Conservation (phyloP, 2,113 vertebrate genomes). For the Mesoclemmys tuberculata region DNA sequence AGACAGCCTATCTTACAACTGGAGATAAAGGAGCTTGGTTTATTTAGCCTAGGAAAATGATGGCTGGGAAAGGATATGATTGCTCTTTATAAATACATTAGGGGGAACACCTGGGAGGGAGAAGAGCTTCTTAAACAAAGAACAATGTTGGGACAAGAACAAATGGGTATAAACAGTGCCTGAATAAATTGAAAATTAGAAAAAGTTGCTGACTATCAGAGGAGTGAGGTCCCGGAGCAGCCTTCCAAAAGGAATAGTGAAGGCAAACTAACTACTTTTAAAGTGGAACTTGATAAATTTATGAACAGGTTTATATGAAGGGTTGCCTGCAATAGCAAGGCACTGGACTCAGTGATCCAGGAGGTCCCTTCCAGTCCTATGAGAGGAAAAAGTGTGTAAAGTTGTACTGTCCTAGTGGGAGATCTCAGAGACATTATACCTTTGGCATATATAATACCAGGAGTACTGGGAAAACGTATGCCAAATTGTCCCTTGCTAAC, state of each 20-base stretch:
- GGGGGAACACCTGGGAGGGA: neutral
- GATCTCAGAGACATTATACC: neutral
- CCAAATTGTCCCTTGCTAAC: neutral
- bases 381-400: neutral
- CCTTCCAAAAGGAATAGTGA: neutral
- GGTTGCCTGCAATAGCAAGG: neutral
- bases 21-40: neutral
- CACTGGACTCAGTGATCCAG: neutral
- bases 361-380: neutral
- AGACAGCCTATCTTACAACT: neutral
- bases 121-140: neutral
- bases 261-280: neutral
- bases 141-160: neutral
- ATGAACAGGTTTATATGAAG: neutral
- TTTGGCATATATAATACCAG: neutral
- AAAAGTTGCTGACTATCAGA: neutral
- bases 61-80: neutral
- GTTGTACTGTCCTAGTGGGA: neutral
- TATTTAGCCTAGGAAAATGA: neutral
- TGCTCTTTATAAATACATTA: neutral
- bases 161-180: neutral
- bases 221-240: neutral
- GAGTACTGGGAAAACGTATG: neutral
- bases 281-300: neutral
- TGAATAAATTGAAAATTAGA: neutral